Evolutionary conservation across 1,140 invertebrate genomes (phyloP), one percentile per base, ranked within the genome.

Genomic region (Capitella teleta): DNA sequence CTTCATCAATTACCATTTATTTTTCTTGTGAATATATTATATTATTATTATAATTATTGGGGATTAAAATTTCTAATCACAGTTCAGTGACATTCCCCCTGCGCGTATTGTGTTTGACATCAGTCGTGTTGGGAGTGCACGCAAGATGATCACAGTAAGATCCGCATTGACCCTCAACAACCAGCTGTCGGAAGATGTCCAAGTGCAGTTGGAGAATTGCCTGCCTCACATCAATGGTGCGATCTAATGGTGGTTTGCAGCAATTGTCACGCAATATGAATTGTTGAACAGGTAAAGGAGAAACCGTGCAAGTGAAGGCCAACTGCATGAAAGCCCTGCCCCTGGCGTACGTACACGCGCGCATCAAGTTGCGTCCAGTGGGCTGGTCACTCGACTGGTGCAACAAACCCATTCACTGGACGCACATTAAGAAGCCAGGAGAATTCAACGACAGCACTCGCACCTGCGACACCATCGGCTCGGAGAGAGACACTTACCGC

Each of bases 131-230:
- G 90, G 90, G 1, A 91, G 86, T 28, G 92, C 93, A 0, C 80
- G 86, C 52, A 97, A 97, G 72, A 73, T 96, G 48, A 85, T 98
- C n/a, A 89, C 86, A n/a, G 82, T 98, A 3, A 78, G 90, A 48
- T 96, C 92, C 21, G 87, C 90, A 28, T 72, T 97, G 37, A 78
- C 82, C 47, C 70, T 96, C 1, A 70, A 78, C 5, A 98, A 98
- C 74, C 58, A 59, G 42, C 57, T 70, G 21, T 57, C 63, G 30
- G 54, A 58, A 24, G 38, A 57, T 41, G 47, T 70, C 14, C 61
- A 69, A 28, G 47, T 70, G 6, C 62, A 58, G 32, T 51, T 72
- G 50, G 56, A 63, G 28, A 53, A 43, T 19, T 26, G 19, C n/a
- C 30, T 46, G 16, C 18, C 41, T 19, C 21, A 16, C 21, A 32